Percentiles rank a stretch among this genome's conserved stretches.
These are phyloP conservation scores for Drosophila nebulosa DNA, from an alignment of 1,140 invertebrate genomes.

Conservation along the genomic window DNA sequence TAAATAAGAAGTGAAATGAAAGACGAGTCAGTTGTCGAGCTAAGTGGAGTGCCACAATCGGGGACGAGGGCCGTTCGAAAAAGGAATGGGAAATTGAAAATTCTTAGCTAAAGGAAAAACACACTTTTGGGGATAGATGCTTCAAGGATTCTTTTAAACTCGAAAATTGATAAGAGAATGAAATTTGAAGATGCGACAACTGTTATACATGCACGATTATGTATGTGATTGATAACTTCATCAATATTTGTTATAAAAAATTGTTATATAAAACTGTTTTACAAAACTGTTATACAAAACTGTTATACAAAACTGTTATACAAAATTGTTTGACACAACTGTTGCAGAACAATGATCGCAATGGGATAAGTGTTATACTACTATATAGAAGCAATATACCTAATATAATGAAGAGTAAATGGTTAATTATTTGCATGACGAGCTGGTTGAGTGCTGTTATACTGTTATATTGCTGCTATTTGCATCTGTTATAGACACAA, in stretches of 20 bases:
- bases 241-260: neutral
- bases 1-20: slow-evolving; percentile 12
- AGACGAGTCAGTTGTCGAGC: slow-evolving; percentile 28
- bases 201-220: neutral
- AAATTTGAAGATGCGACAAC: neutral
- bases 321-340: neutral
- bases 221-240: too few relatives aligned
- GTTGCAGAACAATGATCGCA: neutral
- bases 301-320: neutral
- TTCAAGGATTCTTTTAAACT: neutral
- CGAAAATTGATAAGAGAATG: neutral
- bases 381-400: too few relatives aligned
- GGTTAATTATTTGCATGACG: too few relatives aligned
- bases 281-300: neutral
- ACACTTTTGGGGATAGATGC: neutral
- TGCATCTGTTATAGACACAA: too few relatives aligned
- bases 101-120: neutral
- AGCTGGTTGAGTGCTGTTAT: too few relatives aligned
- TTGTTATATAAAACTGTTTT: neutral
- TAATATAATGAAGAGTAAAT: too few relatives aligned
- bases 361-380: too few relatives aligned
- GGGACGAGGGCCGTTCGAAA: slow-evolving; percentile 28
- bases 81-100: neutral
- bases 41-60: slow-evolving; percentile 23
- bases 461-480: too few relatives aligned